phyloP scores from a whole-genome alignment of 2,797 vertebrate genomes.

The Cyprinella venusta region DNA sequence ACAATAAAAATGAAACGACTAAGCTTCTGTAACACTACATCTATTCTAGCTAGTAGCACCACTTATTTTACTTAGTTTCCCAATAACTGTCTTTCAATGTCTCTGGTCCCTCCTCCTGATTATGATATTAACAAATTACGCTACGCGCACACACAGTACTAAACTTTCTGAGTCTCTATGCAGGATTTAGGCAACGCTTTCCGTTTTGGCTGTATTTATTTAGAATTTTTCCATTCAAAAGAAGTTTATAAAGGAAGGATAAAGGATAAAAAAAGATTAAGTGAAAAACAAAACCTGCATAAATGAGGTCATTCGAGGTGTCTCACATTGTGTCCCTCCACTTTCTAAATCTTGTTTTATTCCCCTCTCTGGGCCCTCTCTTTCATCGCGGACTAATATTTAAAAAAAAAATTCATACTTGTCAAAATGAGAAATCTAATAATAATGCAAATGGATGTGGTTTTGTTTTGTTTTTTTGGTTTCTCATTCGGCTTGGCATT shows the following conservation, averaged over 20 bases:
- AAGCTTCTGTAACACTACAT: background rate
- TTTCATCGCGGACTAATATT: conserved; percentile 9
- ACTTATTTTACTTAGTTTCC: background rate
- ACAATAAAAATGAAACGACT: background rate
- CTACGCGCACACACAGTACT: no score
- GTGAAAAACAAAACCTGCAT: conserved; percentile 1
- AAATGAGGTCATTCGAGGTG: background rate
- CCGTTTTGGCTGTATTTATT: background rate
- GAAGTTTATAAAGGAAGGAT: background rate
- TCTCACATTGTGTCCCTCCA: background rate
- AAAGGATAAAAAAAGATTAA: background rate
- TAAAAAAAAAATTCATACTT: background rate
- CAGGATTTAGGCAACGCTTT: background rate
- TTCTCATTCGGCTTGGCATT: conserved; percentile 14
- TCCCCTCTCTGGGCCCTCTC: background rate
- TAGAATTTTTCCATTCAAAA: conserved; percentile 5
- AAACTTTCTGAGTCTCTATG: background rate
- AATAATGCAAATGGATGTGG: conserved; percentile 15
- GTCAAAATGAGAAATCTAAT: conserved; percentile 15
- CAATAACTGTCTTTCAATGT: background rate
- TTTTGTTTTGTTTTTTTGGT: no score
- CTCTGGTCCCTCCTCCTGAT: background rate
- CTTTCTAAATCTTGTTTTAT: conserved; percentile 4
- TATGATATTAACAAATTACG: background rate
- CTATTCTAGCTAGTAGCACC: background rate